A percentile compares a stretch with the other conserved stretches of the same genome.
Conservation (phyloP, 2,797 vertebrate genomes). For the Oryzias dopingdopingensis region DNA sequence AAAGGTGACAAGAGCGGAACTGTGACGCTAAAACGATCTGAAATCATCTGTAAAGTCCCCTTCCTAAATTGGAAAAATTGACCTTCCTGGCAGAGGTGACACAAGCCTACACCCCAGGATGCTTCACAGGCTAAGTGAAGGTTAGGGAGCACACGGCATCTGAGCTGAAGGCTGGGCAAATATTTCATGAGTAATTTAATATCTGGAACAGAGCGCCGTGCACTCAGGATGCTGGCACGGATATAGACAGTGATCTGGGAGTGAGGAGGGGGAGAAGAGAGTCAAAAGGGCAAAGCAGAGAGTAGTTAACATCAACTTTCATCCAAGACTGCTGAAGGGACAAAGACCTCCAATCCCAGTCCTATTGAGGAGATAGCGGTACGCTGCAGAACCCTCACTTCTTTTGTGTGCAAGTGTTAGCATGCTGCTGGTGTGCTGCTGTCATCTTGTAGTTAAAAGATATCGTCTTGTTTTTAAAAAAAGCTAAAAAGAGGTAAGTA, state of each 20-base stretch:
- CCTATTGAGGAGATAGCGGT: too few species aligned
- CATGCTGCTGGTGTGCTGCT: too few species aligned
- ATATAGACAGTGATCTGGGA: slow-evolving; percentile 66
- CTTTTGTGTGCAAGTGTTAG: too few species aligned
- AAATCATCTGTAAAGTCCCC: slow-evolving; percentile 74
- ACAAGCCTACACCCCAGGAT: slow-evolving; percentile 70
- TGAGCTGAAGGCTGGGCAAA: slow-evolving; percentile 82
- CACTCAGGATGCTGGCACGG: slow-evolving; percentile 62
- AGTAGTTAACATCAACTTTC: slow-evolving; percentile 47
- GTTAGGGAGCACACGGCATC: slow-evolving; percentile 61
- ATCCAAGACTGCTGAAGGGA: slow-evolving; percentile 33
- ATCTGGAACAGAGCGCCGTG: slow-evolving; percentile 85
- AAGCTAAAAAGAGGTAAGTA: too few species aligned
- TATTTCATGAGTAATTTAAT: slow-evolving; percentile 99
- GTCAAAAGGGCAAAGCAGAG: slow-evolving; percentile 37
- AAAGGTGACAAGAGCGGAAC: slow-evolving; percentile 64
- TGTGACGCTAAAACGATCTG: slow-evolving; percentile 77
- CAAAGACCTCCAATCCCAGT: slow-evolving; percentile 21
- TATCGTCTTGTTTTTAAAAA: too few species aligned
- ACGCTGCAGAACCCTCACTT: too few species aligned
- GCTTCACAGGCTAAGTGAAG: slow-evolving; percentile 71
- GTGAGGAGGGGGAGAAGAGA: slow-evolving; percentile 26
- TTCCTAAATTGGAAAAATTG: slow-evolving; percentile 83
- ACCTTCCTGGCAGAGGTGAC: slow-evolving; percentile 83
- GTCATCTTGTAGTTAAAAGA: too few species aligned